phyloP scores from a whole-genome alignment of 2,888 invertebrate genomes.

The Marronus borbonicus region DNA sequence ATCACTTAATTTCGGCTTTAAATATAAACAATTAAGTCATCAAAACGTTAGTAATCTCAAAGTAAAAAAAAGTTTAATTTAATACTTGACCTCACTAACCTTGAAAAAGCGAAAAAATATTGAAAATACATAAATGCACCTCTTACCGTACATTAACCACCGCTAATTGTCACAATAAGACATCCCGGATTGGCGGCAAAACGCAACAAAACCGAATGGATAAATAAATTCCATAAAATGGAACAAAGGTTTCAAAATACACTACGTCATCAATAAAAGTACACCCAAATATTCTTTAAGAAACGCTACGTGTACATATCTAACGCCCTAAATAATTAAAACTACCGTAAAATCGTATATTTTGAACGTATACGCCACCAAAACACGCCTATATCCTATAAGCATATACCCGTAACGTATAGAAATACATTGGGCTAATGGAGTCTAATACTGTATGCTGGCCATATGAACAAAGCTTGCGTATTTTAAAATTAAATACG shows the following conservation, averaged over 20 bases:
- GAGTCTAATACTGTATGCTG: constrained; percentile 69
- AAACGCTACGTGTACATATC: constrained; percentile 30
- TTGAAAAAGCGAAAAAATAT: constrained; percentile 27
- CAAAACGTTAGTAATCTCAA: constrained; percentile 23
- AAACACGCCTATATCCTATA: constrained; percentile 63
- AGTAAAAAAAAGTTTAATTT: constrained; percentile 26
- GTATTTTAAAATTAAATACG: constrained; percentile 58
- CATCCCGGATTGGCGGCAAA: constrained; percentile 66
- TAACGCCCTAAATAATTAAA: constrained; percentile 52
- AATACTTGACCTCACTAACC: constrained; percentile 36
- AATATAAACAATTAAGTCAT: constrained; percentile 22
- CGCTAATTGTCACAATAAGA: constrained; percentile 35
- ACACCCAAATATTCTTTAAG: constrained; percentile 57
- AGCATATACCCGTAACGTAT: constrained; percentile 53
- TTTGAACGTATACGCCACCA: constrained; percentile 57
- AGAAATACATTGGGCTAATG: constrained; percentile 70
- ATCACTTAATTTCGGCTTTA: not conserved
- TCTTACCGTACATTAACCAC: constrained; percentile 34
- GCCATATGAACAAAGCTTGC: constrained; percentile 70
- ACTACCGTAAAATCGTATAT: constrained; percentile 59
- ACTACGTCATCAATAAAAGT: constrained; percentile 70
- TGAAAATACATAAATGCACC: constrained; percentile 10
- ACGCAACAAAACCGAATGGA: constrained; percentile 57
- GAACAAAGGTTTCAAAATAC: constrained; percentile 65
- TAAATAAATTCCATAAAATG: constrained; percentile 61